phyloP scores from a whole-genome alignment of 2,888 invertebrate genomes.

The Caenorhabditis plicata region DNA sequence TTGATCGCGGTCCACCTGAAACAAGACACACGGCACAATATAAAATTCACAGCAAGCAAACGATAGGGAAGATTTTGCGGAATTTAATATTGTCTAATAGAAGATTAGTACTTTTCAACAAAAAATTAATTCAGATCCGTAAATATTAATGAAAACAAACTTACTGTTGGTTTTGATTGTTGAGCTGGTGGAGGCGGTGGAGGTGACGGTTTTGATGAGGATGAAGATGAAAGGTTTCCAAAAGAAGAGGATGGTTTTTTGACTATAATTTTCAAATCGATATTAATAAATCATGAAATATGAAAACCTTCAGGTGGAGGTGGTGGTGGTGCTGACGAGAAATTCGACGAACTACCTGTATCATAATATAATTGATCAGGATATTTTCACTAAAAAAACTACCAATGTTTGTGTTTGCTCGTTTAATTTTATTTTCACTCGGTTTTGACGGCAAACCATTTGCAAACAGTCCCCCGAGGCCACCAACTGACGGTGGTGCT shows the following conservation, averaged over 20 bases:
- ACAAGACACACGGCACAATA: neutral
- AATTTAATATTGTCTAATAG: too few relatives aligned
- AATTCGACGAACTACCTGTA: neutral
- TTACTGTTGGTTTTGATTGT: slow-evolving; percentile 26
- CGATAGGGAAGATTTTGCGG: too few relatives aligned
- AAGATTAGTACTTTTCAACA: too few relatives aligned
- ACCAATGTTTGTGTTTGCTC: slow-evolving; percentile 31
- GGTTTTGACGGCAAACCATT: slow-evolving; percentile 60
- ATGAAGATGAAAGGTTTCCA: slow-evolving; percentile 5
- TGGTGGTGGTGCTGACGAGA: neutral
- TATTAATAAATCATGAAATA: neutral
- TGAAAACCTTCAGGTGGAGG: neutral
- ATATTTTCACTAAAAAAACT: slow-evolving; percentile 1
- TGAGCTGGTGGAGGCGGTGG: slow-evolving; percentile 35
- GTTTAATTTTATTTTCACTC: slow-evolving; percentile 54
- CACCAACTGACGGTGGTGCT: slow-evolving; percentile 17
- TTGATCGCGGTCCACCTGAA: slow-evolving; percentile 27
- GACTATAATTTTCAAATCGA: slow-evolving; percentile 1
- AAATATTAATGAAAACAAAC: neutral
- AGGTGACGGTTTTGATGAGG: slow-evolving; percentile 23
- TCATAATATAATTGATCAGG: neutral
- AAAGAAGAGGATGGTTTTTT: slow-evolving; percentile 23
- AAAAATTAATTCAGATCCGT: neutral
- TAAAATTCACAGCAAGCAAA: neutral
- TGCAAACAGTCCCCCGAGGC: slow-evolving; percentile 58